Conservation (phyloP, 2,113 vertebrate genomes). For the Eupsittula cactorum region DNA sequence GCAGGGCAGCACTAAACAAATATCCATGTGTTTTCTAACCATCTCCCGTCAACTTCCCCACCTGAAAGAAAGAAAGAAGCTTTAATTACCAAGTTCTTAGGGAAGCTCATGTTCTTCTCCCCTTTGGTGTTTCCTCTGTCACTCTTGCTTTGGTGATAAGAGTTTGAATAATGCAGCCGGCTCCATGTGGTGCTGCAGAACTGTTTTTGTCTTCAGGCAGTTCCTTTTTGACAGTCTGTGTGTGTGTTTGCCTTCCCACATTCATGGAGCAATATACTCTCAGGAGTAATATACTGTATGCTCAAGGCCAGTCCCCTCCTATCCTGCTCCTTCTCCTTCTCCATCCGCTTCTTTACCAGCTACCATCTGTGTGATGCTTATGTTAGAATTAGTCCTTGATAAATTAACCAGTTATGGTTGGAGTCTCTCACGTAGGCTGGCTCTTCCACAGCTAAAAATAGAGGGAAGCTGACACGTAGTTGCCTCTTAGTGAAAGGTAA, state of each 20-base stretch:
- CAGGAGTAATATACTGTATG: not conserved
- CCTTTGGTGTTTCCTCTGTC: not conserved
- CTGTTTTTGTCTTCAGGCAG: slow-evolving; percentile 23
- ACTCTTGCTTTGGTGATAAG: slow-evolving; percentile 17
- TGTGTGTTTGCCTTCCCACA: not conserved
- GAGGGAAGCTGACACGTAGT: not conserved
- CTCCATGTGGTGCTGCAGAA: not conserved
- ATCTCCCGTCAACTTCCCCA: not conserved
- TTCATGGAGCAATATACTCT: not conserved
- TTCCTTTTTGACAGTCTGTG: not conserved
- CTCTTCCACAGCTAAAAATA: not conserved
- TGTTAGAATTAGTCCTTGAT: not conserved
- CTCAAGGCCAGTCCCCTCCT: not conserved
- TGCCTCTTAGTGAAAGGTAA: not conserved
- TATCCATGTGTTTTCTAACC: not conserved
- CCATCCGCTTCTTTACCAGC: not conserved
- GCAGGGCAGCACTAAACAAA: not conserved
- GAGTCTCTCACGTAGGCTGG: not conserved
- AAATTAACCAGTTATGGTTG: not conserved
- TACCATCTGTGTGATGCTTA: not conserved
- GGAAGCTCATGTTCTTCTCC: not conserved
- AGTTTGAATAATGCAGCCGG: slow-evolving; percentile 5
- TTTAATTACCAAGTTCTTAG: not conserved
- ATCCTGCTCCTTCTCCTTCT: not conserved
- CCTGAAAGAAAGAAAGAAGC: not conserved